Evolutionary conservation across 1,140 invertebrate genomes (phyloP), one percentile per base, ranked within the genome.

Genomic region (Monochamus saltuarius): DNA sequence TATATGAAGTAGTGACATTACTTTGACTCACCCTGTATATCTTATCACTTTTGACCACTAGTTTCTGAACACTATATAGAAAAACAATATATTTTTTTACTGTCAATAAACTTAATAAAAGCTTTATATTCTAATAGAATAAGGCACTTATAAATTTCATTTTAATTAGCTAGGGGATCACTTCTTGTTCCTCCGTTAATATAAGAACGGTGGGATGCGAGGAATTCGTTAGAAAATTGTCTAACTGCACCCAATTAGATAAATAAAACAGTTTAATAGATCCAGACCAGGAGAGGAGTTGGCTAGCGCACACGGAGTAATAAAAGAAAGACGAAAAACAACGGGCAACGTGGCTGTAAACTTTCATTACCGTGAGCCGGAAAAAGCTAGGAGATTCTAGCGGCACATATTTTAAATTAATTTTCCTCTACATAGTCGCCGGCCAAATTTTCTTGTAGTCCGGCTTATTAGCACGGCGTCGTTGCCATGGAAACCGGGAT

Each of bases 211-310:
- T 2, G 2, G 22, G 22, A 29, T 43, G n/a, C 42, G 17, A 43
- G 13, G 42, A 43, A 43, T 43, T 43, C 42, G 9, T 17, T 43
- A n/a, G 19, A 22, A 60, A 60, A 60, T 60, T 60, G 50, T 60
- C 14, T 54, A 53, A 60, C 58, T 60, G 50, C 58, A 60, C 29
- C 22, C 58, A 58, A 58, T 58, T 58, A 58, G 49, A 58, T 58
- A 49, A 58, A 58, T 58, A 58, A 58, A 58, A 58, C 58, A 60
- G 37, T 60, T 53, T 53, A 60, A 60, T 60, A 60, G 51, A 53
- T 53, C 49, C 34, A 45, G 58, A 43, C 58, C 39, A 53, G 36
- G 22, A 52, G 57, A 60, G 22, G 2, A 29, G 22, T 29, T 29
- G 22, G 22, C 22, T 29, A 29, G 22, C 2, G 22, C 22, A 43